A percentile compares a stretch with the other conserved stretches of the same genome.
Evolutionary conservation across 2,797 vertebrate genomes (phyloP).

Genomic region (Malurus leucopterus): DNA sequence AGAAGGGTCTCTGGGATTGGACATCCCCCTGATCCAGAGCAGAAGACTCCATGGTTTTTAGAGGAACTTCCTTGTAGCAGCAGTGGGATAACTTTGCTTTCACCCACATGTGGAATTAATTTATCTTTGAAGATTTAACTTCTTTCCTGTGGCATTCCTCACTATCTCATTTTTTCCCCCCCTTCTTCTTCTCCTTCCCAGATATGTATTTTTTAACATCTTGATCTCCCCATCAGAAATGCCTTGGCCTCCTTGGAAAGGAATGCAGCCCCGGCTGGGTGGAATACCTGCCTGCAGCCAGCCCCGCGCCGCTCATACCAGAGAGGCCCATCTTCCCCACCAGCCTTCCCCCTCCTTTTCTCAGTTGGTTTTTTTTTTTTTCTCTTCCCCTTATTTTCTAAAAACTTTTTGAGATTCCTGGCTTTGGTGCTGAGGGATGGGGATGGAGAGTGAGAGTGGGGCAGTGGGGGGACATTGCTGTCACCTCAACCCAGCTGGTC

Average conservation of each 20-base stretch:
- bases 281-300: slow-evolving; percentile 80
- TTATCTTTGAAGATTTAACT: slow-evolving; percentile 68
- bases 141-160: slow-evolving; percentile 60
- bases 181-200: background rate
- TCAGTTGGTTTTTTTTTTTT: background rate
- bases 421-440: slow-evolving; percentile 69
- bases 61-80: slow-evolving; percentile 29
- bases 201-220: slow-evolving; percentile 39
- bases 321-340: slow-evolving; percentile 74
- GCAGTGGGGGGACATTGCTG: background rate
- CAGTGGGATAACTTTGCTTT: slow-evolving; percentile 65
- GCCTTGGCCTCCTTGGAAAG: slow-evolving; percentile 75
- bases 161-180: slow-evolving; percentile 29
- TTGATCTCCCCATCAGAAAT: slow-evolving; percentile 78
- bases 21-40: background rate
- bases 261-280: slow-evolving; percentile 77
- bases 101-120: slow-evolving; percentile 79
- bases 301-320: slow-evolving; percentile 80
- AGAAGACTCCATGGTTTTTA: slow-evolving; percentile 26
- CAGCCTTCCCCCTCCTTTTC: background rate
- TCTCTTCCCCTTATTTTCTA: background rate
- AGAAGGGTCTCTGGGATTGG: background rate
- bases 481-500: slow-evolving; percentile 56
- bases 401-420: slow-evolving; percentile 7
- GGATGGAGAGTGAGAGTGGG: background rate